Evolutionary conservation across 1,140 invertebrate genomes (phyloP).

Genomic region (Bilobella aurantiaca): DNA sequence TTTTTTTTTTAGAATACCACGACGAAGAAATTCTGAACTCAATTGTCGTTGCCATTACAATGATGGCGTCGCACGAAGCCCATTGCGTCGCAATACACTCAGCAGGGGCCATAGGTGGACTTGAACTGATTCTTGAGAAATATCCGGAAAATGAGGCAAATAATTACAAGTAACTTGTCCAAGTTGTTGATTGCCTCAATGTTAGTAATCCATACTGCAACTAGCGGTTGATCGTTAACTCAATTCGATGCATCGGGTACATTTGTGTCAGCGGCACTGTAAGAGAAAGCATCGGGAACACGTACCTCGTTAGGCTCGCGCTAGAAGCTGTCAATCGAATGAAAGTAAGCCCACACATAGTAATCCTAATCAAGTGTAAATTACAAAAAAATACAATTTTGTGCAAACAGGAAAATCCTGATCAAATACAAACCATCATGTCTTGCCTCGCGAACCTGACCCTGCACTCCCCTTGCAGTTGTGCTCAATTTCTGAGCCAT

Average conservation of each 20-base stretch:
- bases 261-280: constrained; percentile 5
- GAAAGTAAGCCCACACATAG: neutral
- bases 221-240: constrained; percentile 16
- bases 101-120: constrained; percentile 10
- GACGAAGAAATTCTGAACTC: constrained; percentile 22
- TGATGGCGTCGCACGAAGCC: constrained; percentile 20
- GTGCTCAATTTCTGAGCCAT: constrained; percentile 7
- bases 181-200: neutral
- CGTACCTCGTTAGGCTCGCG: constrained; percentile 6
- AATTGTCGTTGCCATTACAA: constrained; percentile 18
- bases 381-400: neutral
- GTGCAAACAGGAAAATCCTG: constrained; percentile 9
- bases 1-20: constrained; percentile 2
- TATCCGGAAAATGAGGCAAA: neutral
- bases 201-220: constrained; percentile 2
- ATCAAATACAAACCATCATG: constrained; percentile 14
- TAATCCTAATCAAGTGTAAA: neutral
- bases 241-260: constrained; percentile 18
- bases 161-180: neutral
- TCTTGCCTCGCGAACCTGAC: constrained; percentile 22
- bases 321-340: constrained; percentile 5
- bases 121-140: constrained; percentile 9
- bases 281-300: constrained; percentile 1
- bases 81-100: constrained; percentile 16
- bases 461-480: constrained; percentile 2